Evolutionary conservation across 1,140 invertebrate genomes (phyloP).

Genomic region (Drosophila triauraria): DNA sequence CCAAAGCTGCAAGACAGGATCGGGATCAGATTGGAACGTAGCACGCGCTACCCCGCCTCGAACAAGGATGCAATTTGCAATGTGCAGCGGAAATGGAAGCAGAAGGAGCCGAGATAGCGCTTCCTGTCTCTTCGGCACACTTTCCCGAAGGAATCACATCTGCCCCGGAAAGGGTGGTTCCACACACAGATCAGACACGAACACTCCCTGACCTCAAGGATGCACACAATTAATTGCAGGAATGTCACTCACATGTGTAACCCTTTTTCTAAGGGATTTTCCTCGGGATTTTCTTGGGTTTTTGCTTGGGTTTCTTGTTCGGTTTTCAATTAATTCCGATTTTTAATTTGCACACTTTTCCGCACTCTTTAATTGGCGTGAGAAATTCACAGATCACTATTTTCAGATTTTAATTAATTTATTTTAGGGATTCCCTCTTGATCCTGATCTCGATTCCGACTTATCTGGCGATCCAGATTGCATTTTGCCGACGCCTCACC

Average conservation of each 20-base stretch:
- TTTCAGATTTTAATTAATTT: conserved; percentile 1
- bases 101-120: conserved; percentile 25
- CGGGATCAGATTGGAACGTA: conserved; percentile 2
- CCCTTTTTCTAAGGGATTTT: conserved; percentile 34
- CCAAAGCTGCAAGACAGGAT: conserved; percentile 67
- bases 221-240: conserved; percentile 38
- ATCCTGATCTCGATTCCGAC: conserved; percentile 12
- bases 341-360: conserved; percentile 27
- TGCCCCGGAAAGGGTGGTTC: conserved; percentile 39
- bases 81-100: conserved; percentile 64
- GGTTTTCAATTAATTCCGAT: conserved; percentile 58
- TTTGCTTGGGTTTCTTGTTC: neutral
- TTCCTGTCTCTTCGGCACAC: conserved; percentile 53
- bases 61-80: conserved; percentile 57
- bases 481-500: conserved; percentile 51
- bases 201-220: conserved; percentile 37
- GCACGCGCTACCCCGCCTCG: conserved; percentile 54
- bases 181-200: conserved; percentile 16
- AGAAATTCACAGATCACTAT: conserved; percentile 46
- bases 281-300: conserved; percentile 2
- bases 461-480: conserved; percentile 24
- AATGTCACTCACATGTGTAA: conserved; percentile 65
- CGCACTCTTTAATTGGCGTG: conserved; percentile 67
- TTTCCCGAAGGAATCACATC: conserved; percentile 40
- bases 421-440: conserved; percentile 9